These are phyloP conservation scores for Anoplophora glabripennis DNA, from an alignment of 1,140 invertebrate species.

Conservation along the genomic window DNA sequence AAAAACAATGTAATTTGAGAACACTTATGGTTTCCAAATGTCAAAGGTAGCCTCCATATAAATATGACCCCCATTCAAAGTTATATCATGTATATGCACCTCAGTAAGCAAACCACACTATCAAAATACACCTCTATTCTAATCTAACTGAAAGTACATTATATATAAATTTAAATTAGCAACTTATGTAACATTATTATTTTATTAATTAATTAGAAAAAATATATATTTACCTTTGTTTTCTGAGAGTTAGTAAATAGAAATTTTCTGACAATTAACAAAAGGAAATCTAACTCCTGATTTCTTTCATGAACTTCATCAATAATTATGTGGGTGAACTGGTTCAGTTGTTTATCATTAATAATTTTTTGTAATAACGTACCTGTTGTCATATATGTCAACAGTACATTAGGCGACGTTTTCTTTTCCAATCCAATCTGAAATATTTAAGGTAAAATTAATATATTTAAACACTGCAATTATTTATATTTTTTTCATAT, in stretches of 20 bases:
- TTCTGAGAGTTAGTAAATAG: slow-evolving; percentile 67
- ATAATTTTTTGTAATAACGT: slow-evolving; percentile 74
- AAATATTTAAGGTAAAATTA: slow-evolving; percentile 19
- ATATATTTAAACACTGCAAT: background rate
- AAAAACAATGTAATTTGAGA: no score
- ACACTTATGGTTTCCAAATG: no score
- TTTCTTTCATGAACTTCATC: slow-evolving; percentile 96
- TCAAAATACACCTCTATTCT: no score
- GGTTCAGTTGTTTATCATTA: slow-evolving; percentile 56
- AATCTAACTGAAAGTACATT: no score
- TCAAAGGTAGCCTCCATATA: no score
- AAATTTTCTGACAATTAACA: slow-evolving; percentile 81
- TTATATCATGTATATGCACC: no score
- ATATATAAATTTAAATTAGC: no score
- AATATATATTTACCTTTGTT: slow-evolving; percentile 57
- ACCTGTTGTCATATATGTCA: slow-evolving; percentile 87
- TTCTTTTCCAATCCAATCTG: slow-evolving; percentile 56
- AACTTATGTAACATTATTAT: background rate
- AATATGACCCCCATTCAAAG: no score
- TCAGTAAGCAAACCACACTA: no score
- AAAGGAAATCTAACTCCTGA: slow-evolving; percentile 87
- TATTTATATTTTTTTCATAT: no score
- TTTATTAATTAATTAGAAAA: background rate
- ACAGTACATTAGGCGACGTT: slow-evolving; percentile 66
- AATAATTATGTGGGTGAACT: slow-evolving; percentile 90